Evolutionary conservation across 2,113 vertebrate species (phyloP), one percentile per base, ranked within the genome.

Genomic region (Phocoena phocoena): DNA sequence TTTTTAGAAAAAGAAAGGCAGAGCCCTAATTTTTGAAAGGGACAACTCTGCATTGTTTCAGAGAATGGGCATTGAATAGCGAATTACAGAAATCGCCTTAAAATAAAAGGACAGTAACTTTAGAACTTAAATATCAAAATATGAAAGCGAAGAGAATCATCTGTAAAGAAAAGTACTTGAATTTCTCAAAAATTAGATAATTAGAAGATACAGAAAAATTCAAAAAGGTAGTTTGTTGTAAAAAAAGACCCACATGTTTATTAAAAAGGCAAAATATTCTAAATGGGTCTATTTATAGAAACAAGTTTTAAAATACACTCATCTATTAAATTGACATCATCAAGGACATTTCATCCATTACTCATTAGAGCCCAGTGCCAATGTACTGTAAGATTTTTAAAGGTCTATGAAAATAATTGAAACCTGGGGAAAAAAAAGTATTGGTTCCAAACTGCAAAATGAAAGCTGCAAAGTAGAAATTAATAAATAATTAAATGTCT

Each of bases 401-500:
- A 89, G 5, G 9, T 70, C 63, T 96, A 79, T 23, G 80, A 91
- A 95, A 97, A 96, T 60, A 58, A 70, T 36, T 86, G 70, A 95
- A 95, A 73, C 11, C 38, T 81, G 20, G 50, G 62, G 36, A 28
- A n/a, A 63, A 50, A 14, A 31, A 50, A 14, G 50, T 86, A 44
- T 71, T 79, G 65, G 68, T n/a, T 88, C 11, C 31, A 82, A 97
- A 94, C 50, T 94, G 88, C 26, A 90, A 63, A 95, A 93, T 65
- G 8, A 90, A 94, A 93, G 17, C 38, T 96, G 20, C 41, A 96
- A 94, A 92, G 93, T 93, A n/a, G 15, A 97, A 93, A 95, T 86
- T 79, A 95, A 96, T 93, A 95, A 89, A 92, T 97, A 85, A 81
- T 82, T 91, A 38, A 85, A 88, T 71, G 44, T 84, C 58, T 94